Conservation (phyloP, 2,113 vertebrate species). For the Gobius niger region DNA sequence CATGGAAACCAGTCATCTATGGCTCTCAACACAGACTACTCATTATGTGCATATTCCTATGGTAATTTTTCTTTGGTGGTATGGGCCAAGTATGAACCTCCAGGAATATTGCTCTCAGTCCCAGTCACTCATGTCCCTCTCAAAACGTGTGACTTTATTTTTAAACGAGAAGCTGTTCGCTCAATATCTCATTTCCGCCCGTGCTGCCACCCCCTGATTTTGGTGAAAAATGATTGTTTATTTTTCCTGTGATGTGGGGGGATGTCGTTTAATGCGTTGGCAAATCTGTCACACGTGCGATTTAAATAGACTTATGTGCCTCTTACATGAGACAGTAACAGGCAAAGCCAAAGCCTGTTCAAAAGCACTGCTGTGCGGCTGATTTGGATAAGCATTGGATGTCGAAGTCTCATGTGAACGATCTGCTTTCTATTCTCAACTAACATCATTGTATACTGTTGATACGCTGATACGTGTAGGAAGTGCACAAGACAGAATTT, state of each 20-base stretch:
- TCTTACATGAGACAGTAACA: neutral
- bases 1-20: conserved; percentile 39
- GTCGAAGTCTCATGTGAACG: neutral
- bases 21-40: conserved; percentile 23
- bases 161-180: conserved; percentile 21
- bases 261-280: conserved; percentile 34
- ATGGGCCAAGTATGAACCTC: neutral
- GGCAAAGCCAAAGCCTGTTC: neutral
- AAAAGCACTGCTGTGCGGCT: neutral
- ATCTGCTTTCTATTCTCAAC: neutral
- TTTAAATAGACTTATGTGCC: neutral
- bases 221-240: conserved; percentile 41
- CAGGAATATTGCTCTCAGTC: neutral
- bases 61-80: neutral
- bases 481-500: too few relatives aligned
- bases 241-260: conserved; percentile 18
- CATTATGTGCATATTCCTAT: conserved; percentile 39
- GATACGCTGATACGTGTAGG: too few relatives aligned
- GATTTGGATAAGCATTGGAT: neutral
- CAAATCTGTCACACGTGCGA: conserved; percentile 31
- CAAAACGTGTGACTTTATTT: conserved; percentile 2
- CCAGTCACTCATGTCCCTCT: neutral
- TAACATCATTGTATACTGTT: too few relatives aligned
- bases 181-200: conserved; percentile 28
- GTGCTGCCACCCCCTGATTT: conserved; percentile 51